Evolutionary conservation across 1,140 invertebrate species (phyloP), one percentile per base, ranked within the genome.

Genomic region (Radopholus similis): DNA sequence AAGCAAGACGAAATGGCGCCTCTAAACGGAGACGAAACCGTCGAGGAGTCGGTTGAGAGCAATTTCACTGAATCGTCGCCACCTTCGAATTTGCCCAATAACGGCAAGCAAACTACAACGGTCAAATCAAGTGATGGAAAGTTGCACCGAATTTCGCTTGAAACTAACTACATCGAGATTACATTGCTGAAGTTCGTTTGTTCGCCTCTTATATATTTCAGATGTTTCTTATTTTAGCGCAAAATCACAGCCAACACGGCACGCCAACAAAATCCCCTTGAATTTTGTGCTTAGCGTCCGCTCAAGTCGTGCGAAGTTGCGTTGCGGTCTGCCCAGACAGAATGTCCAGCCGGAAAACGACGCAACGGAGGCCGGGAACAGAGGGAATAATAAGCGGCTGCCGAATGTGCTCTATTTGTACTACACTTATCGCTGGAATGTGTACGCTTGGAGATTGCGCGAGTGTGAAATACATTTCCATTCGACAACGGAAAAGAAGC

Each of bases 401-500:
- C 64, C 60, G 23, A 78, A 75, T 57, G 34, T 68, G 32, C 40
- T 70, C 15, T 75, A 56, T 30, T 60, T 77, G 23, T 75, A 78
- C 53, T 77, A 77, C 59, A 38, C 70, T n/a, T 37, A 49, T 47
- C 30, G 74, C 13, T 49, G 42, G 23, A 76, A 78, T 64, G 64
- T 76, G 1, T 73, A 64, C 54, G 34, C 65, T 21, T 77, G 76
- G 75, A 35, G 73, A 18, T 18, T 75, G 23, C 65, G 71, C 4
- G 74, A 75, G 64, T 73, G 69, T 0, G 57, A 40, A 4, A 18
- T 76, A 4, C 42, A 72, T 21, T 77, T 78, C 35, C 38, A 68
- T 8, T 64, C 76, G 32, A 76, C 63, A 13, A 49, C 28, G 9
- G 73, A 75, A 13, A 78, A 77, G 56, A 74, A 76, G 49, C 49